phyloP scores from a whole-genome alignment of 2,113 vertebrate genomes.

The Eulemur rufifrons region DNA sequence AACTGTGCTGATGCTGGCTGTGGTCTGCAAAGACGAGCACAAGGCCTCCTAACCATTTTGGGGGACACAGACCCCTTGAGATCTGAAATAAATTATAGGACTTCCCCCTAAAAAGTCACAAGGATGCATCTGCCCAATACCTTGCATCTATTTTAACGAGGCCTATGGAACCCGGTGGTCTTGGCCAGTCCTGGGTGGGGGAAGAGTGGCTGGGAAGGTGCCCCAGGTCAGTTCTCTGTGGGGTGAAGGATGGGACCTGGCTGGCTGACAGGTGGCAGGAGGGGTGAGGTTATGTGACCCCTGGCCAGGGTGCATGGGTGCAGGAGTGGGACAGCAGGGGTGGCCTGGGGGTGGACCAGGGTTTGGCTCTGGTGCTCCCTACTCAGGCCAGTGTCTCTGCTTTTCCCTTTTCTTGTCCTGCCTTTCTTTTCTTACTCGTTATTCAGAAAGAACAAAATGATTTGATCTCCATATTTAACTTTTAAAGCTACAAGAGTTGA shows the following conservation, averaged over 20 bases:
- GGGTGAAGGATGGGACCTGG: not conserved
- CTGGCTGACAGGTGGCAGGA: not conserved
- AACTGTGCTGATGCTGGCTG: not conserved
- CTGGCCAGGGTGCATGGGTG: not conserved
- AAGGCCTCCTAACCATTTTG: not conserved
- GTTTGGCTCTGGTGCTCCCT: not conserved
- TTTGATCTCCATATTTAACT: not conserved
- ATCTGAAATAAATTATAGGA: not conserved
- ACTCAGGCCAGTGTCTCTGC: not conserved
- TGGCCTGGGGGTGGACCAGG: not conserved
- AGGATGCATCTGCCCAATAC: not conserved
- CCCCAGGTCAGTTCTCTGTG: not conserved
- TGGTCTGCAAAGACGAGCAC: not conserved
- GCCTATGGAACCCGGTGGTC: not conserved
- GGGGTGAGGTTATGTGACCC: not conserved
- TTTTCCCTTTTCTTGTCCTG: not conserved
- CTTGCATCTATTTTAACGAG: not conserved
- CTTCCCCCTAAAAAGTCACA: not conserved
- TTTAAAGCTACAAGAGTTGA: not conserved
- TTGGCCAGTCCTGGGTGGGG: not conserved
- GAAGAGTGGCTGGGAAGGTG: not conserved
- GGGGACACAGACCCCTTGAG: not conserved
- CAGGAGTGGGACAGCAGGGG: not conserved
- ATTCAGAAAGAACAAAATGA: conserved; percentile 1
- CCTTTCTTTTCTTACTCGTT: not conserved